Base-by-base conservation (phyloP, 2,797 vertebrate genomes). In the Orientallactaga sibirica region DNA sequence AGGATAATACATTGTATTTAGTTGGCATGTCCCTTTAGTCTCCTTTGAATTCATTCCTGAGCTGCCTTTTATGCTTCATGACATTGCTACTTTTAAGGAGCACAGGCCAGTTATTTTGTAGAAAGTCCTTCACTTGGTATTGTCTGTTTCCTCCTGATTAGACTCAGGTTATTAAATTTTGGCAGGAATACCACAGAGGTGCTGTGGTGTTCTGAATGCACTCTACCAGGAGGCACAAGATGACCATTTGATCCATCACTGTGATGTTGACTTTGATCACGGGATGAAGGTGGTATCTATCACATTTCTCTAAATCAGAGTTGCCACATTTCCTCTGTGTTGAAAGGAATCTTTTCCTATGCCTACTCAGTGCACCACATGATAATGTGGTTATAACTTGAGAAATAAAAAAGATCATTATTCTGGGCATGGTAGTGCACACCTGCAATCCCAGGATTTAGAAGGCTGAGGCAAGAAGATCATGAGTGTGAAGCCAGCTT, bases 311-410 rank as follows among this genome's bases (percentile, higher is more conserved):
- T 71, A 66, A 75, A 25, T 52, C 52, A 73, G 3, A 66, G 55
- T 18, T 71, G 71, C 14, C 71, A 76, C 98, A 98, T 98, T 98
- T 98, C 98, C 98, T 99, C 98, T 98, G 98, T 98, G 97, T 98
- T 98, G 94, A 97, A 98, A 97, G 98, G 98, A 91, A 11, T 79
- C 41, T 61, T 97, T 97, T 97, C 98, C 97, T 98, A 97, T 24
- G 97, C 98, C 98, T 98, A 98, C 99, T 99, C 98, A 98, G 98
- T 97, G 98, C 98, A 98, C 98, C 82, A 98, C 98, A 98, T 24
- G 62, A 80, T 33, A 33, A 75, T 52, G 15, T 86, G 55, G 48
- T 87, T 48, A 41, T 27, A 68, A 62, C 92, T 88, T 94, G 85
- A 70, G 48, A 48, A 8, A n/a, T 7, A 71, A 33, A 87, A 86